Conservation (phyloP, 1,140 invertebrate genomes). For the Eubasilissa regina region DNA sequence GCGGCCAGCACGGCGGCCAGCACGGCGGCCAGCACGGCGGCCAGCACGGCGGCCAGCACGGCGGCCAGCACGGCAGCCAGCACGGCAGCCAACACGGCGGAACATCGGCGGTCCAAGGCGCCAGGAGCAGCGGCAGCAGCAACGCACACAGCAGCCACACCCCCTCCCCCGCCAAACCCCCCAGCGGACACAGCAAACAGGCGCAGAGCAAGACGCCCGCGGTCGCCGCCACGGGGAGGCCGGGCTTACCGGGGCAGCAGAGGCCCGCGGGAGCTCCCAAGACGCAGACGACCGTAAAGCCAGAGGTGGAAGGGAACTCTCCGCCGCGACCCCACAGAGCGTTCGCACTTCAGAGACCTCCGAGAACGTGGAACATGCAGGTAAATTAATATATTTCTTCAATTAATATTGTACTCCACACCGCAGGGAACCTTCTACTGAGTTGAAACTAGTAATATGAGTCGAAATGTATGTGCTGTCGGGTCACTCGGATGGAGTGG, state of each 20-base stretch:
- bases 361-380: constrained; percentile 70
- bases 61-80: no score
- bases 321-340: constrained; percentile 60
- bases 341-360: constrained; percentile 59
- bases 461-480: no score
- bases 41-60: constrained; percentile 38
- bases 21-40: neutral
- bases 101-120: constrained; percentile 42
- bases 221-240: neutral
- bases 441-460: no score
- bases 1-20: constrained; percentile 7
- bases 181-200: constrained; percentile 33
- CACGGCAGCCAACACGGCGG: neutral
- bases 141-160: constrained; percentile 41
- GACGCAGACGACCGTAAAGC: neutral
- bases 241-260: constrained; percentile 15
- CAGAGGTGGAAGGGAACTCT: constrained; percentile 52
- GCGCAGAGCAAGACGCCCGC: no score
- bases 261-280: neutral
- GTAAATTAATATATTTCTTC: constrained; percentile 57
- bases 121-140: constrained; percentile 24
- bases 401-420: neutral
- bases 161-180: constrained; percentile 20
- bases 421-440: neutral
- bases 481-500: no score